Conservation (phyloP, 1,140 invertebrate species). For the Apis dorsata region DNA sequence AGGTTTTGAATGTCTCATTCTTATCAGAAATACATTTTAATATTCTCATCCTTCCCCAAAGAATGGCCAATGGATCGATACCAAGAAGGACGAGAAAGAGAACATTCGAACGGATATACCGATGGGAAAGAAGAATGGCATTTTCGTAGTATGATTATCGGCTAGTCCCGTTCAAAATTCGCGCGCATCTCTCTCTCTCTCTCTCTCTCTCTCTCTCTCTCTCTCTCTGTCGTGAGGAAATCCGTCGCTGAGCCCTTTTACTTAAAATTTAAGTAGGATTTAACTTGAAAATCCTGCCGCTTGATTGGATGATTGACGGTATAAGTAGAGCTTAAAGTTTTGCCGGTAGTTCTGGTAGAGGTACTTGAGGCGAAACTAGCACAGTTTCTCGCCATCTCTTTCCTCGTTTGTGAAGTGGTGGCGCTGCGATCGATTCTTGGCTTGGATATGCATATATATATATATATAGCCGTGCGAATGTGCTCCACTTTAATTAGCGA, state of each 20-base stretch:
- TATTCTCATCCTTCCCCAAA: neutral
- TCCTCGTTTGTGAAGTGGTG: neutral
- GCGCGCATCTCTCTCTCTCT: neutral
- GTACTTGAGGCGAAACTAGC: neutral
- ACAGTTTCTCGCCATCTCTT: neutral
- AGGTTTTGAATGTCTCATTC: too few species aligned
- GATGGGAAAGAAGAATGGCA: conserved; percentile 23
- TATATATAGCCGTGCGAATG: neutral
- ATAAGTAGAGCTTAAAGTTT: conserved; percentile 58
- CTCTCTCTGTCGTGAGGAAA: neutral
- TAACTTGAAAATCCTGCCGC: conserved; percentile 52
- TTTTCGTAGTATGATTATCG: conserved; percentile 40
- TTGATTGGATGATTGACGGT: conserved; percentile 58
- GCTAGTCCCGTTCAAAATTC: conserved; percentile 16
- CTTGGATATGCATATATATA: neutral
- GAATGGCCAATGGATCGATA: neutral
- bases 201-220: neutral
- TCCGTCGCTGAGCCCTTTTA: conserved; percentile 33
- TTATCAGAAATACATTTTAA: neutral
- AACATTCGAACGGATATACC: neutral
- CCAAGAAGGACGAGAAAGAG: neutral
- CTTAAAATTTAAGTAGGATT: conserved; percentile 60
- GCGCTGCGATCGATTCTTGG: conserved; percentile 16
- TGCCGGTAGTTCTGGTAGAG: neutral
- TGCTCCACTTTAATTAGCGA: conserved; percentile 11